These are phyloP conservation scores for Netelia inedita DNA, from an alignment of 2,888 invertebrate genomes.

Conservation along the genomic window DNA sequence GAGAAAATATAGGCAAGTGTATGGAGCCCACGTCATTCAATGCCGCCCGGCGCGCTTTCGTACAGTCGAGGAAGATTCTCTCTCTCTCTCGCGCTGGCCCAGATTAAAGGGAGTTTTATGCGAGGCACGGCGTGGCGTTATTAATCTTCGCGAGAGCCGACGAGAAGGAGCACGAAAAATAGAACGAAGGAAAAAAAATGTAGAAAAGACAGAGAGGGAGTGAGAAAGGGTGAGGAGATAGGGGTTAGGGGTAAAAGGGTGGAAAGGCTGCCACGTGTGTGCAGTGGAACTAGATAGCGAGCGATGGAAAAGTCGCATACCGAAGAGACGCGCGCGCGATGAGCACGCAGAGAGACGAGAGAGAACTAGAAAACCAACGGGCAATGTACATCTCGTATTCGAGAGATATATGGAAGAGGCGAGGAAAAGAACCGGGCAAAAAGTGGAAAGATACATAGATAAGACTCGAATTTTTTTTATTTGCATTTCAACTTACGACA, in stretches of 20 bases:
- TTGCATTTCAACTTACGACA: slow-evolving; percentile 5
- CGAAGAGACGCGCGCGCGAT: slow-evolving; percentile 42
- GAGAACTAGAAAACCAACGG: slow-evolving; percentile 58
- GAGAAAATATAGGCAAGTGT: slow-evolving; percentile 55
- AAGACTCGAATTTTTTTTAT: slow-evolving; percentile 14
- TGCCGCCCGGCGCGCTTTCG: slow-evolving; percentile 60
- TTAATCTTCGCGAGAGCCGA: slow-evolving; percentile 78
- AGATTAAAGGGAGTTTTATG: slow-evolving; percentile 80
- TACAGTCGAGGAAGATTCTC: slow-evolving; percentile 59
- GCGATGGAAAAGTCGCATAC: slow-evolving; percentile 5
- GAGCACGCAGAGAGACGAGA: slow-evolving; percentile 35
- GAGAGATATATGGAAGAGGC: slow-evolving; percentile 32
- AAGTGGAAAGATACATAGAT: slow-evolving; percentile 35
- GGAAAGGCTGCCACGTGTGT: slow-evolving; percentile 37
- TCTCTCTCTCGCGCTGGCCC: slow-evolving; percentile 73
- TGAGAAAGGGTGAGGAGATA: slow-evolving; percentile 38
- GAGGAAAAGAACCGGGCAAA: slow-evolving; percentile 22
- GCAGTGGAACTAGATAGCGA: neutral
- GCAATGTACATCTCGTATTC: slow-evolving; percentile 27
- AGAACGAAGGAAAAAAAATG: slow-evolving; percentile 40
- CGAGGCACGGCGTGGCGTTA: slow-evolving; percentile 75
- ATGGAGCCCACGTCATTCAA: slow-evolving; percentile 65
- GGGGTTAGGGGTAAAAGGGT: slow-evolving; percentile 3
- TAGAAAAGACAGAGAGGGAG: slow-evolving; percentile 46
- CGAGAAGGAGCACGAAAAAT: slow-evolving; percentile 58